These are phyloP conservation scores for Sinotaia quadrata DNA, from an alignment of 2,888 invertebrate species.

Conservation along the genomic window DNA sequence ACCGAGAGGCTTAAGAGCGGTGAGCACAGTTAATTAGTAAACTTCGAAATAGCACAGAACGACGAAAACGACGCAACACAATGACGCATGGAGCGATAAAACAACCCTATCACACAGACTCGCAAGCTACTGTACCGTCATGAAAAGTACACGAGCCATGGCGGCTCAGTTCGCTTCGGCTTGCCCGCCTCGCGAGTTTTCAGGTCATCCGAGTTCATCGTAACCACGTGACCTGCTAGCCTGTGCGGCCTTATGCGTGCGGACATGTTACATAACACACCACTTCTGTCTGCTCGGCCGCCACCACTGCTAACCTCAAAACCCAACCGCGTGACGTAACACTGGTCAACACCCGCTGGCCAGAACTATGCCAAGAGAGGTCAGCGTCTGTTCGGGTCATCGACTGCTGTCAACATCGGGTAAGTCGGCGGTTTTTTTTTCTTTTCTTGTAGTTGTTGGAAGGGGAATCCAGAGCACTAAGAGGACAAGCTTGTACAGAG, in stretches of 20 bases:
- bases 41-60: too few species aligned
- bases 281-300: neutral
- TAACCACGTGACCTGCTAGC: neutral
- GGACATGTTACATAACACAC: neutral
- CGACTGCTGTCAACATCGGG: neutral
- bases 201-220: constrained; percentile 7
- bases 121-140: too few species aligned
- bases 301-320: neutral
- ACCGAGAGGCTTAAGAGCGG: too few species aligned
- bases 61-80: too few species aligned
- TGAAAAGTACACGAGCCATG: too few species aligned
- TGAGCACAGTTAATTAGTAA: too few species aligned
- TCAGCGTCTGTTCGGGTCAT: neutral
- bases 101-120: too few species aligned
- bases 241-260: neutral
- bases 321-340: neutral
- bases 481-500: too few species aligned
- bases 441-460: neutral
- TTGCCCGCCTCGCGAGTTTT: neutral
- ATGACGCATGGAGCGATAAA: too few species aligned
- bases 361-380: neutral
- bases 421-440: neutral
- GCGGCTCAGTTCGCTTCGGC: too few species aligned
- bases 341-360: neutral
- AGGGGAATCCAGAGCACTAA: too few species aligned